A percentile compares a stretch with the other conserved stretches of the same genome.
Conservation (phyloP, 2,113 vertebrate species). For the Balaeniceps rex region DNA sequence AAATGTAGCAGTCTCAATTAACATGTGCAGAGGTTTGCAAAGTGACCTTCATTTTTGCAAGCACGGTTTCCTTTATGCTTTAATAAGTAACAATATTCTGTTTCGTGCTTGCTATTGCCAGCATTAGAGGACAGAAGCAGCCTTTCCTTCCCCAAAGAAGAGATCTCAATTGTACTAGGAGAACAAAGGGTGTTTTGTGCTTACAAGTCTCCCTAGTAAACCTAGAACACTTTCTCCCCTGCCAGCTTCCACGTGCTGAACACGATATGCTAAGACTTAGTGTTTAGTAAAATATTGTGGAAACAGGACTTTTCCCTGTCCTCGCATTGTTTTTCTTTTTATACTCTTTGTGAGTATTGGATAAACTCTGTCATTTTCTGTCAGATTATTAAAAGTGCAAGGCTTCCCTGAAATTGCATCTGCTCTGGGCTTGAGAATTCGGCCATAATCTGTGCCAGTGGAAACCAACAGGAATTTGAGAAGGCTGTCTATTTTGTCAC, state of each 20-base stretch:
- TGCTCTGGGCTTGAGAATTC: neutral
- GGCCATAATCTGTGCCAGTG: neutral
- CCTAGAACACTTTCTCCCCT: neutral
- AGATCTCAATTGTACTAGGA: neutral
- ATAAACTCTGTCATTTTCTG: neutral
- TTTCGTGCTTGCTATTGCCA: neutral
- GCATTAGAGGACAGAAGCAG: neutral
- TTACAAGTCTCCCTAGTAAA: neutral
- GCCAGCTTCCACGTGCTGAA: neutral
- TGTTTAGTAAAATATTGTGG: neutral
- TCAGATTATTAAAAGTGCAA: neutral
- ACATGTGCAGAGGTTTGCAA: neutral
- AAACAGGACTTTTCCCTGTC: neutral
- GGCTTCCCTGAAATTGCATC: neutral
- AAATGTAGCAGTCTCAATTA: neutral
- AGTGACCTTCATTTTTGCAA: neutral
- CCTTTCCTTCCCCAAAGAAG: neutral
- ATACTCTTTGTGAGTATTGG: neutral
- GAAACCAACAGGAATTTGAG: neutral
- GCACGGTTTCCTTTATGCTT: neutral
- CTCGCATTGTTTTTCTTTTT: neutral
- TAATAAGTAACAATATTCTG: neutral
- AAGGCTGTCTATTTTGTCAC: neutral
- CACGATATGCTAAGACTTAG: neutral
- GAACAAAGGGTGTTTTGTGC: neutral